phyloP scores from a whole-genome alignment of 2,888 invertebrate genomes.

The Dasysyrphus tricinctus region DNA sequence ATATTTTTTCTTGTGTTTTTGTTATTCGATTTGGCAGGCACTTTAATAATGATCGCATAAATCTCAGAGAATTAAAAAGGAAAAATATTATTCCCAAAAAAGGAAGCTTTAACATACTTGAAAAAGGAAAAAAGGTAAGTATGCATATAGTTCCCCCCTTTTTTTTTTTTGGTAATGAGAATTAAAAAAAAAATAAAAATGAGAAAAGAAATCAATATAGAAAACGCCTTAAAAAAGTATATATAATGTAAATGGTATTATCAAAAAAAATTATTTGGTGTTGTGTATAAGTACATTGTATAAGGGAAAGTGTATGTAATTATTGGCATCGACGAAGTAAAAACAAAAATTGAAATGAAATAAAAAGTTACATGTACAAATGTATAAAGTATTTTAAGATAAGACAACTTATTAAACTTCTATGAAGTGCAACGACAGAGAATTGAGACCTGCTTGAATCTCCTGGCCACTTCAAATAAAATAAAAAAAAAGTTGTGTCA shows the following conservation, averaged over 20 bases:
- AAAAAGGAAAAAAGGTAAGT: background rate
- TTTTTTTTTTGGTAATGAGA: background rate
- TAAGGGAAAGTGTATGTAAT: background rate
- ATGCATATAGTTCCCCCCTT: background rate
- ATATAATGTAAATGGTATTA: background rate
- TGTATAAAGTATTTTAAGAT: background rate
- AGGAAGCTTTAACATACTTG: background rate
- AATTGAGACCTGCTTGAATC: background rate
- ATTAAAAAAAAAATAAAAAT: background rate
- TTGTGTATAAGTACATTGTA: background rate
- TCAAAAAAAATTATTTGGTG: background rate
- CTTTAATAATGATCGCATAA: too few relatives aligned
- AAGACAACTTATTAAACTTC: background rate
- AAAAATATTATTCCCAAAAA: background rate
- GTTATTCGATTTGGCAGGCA: background rate
- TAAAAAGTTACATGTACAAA: background rate
- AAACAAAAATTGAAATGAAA: background rate
- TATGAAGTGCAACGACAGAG: background rate
- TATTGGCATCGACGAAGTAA: background rate
- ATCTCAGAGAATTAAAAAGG: too few relatives aligned
- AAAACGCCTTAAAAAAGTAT: background rate
- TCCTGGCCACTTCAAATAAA: background rate
- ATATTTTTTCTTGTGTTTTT: background rate
- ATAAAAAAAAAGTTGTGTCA: background rate
- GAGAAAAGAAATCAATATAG: too few relatives aligned